Evolutionary conservation across 2,888 invertebrate genomes (phyloP).

Genomic region (Odontomyia ornata): DNA sequence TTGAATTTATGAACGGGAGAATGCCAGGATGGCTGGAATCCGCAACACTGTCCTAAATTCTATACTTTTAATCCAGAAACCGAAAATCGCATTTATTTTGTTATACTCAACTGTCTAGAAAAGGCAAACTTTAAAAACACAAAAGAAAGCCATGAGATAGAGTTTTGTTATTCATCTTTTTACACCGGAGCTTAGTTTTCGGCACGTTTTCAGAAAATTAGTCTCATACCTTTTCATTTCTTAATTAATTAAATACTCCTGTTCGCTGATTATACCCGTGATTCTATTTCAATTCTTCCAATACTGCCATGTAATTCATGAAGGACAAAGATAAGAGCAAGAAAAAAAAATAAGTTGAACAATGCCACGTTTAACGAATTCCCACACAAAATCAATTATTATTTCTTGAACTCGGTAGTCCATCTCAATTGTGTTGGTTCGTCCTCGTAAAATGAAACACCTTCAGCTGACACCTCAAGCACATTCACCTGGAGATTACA

Average conservation of each 20-base stretch:
- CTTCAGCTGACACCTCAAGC: conserved; percentile 21
- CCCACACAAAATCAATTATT: conserved; percentile 31
- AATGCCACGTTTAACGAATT: neutral
- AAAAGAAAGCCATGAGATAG: too few relatives aligned
- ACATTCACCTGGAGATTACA: conserved; percentile 18
- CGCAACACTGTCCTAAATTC: too few relatives aligned
- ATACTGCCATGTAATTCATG: neutral
- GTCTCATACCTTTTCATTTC: neutral
- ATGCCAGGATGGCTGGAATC: too few relatives aligned
- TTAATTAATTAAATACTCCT: conserved; percentile 1
- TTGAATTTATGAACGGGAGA: too few relatives aligned
- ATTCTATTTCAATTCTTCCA: neutral
- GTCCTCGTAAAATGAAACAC: conserved; percentile 20
- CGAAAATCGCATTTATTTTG: too few relatives aligned
- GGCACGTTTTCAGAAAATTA: too few relatives aligned
- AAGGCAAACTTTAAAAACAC: too few relatives aligned
- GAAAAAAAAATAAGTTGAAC: neutral
- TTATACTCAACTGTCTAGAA: too few relatives aligned
- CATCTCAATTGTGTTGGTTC: conserved; percentile 13
- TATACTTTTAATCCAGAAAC: too few relatives aligned
- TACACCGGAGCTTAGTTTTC: too few relatives aligned
- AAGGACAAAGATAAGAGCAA: neutral
- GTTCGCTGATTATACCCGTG: neutral
- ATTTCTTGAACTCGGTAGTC: conserved; percentile 35
- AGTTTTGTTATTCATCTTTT: too few relatives aligned